Base-by-base conservation (phyloP, 2,113 vertebrate genomes). In the Serinus canaria region DNA sequence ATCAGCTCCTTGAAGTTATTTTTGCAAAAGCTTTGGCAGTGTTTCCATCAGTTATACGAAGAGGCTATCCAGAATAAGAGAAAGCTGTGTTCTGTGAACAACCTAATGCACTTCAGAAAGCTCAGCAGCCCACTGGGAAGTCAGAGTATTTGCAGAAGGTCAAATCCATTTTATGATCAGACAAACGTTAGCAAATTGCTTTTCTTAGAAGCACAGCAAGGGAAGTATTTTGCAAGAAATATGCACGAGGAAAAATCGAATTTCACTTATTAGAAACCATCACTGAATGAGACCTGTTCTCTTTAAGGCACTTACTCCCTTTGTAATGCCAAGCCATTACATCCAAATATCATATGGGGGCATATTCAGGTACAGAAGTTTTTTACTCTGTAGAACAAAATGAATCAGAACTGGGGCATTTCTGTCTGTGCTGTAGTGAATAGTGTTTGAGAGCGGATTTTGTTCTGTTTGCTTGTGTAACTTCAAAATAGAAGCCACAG, bases 151-250 rank as follows among this genome's bases (percentile, higher is more conserved):
- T 91, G 72, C 59, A 77, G 87, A 90, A 94, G 67, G 72, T 91
- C 90, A 74, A 66, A 93, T 85, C 66, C 79, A 53, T 90, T 91
- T 94, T 66, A 85, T 76, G 41, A 88, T 69, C 28, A 53, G 50
- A 58, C 70, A 94, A 91, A 77, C 22, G 60, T 86, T 60, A 90
- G 39, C 35, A 87, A 83, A 67, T 88, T 67, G 47, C 35, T 91
- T 86, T 90, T 78, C 84, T 96, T 83, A 86, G 87, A 88, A 85
- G 49, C 30, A 68, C 49, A 79, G 46, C 58, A 82, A 79, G 41
- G 17, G 13, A 64, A 92, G 46, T 47, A 41, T 69, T 95, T 97
- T 92, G 70, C 55, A 90, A 63, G 63, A 95, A 95, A 50, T n/a
- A 56, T 7, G 50, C 73, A 83, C 9, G 4, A 96, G 79, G 78